Conservation (phyloP, 2,113 vertebrate species). For the Synodontis membranacea region DNA sequence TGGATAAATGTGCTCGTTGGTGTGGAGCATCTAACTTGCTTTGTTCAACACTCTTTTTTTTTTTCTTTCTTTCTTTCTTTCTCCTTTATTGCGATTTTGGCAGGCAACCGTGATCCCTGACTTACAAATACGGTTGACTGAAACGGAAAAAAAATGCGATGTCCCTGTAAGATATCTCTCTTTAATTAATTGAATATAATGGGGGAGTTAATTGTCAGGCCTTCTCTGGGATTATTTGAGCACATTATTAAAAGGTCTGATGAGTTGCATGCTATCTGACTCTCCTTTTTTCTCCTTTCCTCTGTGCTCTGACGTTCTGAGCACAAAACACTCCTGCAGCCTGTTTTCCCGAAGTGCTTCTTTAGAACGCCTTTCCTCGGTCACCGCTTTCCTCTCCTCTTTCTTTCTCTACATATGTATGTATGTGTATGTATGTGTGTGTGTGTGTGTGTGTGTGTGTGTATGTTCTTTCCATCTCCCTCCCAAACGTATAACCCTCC, state of each 20-base stretch:
- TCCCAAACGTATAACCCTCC: slow-evolving; percentile 32
- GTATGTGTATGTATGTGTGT: no score
- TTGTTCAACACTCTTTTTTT: background rate
- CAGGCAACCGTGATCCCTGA: slow-evolving; percentile 22
- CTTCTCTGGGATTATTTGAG: slow-evolving; percentile 52
- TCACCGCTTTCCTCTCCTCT: background rate
- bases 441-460: no score
- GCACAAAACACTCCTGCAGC: background rate
- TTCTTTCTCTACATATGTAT: background rate
- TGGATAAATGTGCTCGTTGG: slow-evolving; percentile 4
- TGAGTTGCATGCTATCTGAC: slow-evolving; percentile 40
- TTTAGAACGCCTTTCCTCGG: background rate
- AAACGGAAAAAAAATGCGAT: slow-evolving; percentile 42
- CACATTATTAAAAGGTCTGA: slow-evolving; percentile 51
- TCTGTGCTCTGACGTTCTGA: background rate
- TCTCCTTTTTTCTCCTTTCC: background rate
- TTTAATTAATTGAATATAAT: slow-evolving; percentile 58
- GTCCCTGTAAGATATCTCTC: slow-evolving; percentile 54
- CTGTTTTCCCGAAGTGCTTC: background rate
- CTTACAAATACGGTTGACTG: slow-evolving; percentile 52
- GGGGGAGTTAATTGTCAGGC: slow-evolving; percentile 51
- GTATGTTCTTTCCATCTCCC: background rate
- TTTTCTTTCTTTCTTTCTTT: slow-evolving; percentile 13
- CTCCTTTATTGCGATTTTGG: slow-evolving; percentile 35
- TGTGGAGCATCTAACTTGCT: slow-evolving; percentile 20